Evolutionary conservation across 1,140 invertebrate species (phyloP), one percentile per base, ranked within the genome.

Genomic region (Cyclina sinensis): DNA sequence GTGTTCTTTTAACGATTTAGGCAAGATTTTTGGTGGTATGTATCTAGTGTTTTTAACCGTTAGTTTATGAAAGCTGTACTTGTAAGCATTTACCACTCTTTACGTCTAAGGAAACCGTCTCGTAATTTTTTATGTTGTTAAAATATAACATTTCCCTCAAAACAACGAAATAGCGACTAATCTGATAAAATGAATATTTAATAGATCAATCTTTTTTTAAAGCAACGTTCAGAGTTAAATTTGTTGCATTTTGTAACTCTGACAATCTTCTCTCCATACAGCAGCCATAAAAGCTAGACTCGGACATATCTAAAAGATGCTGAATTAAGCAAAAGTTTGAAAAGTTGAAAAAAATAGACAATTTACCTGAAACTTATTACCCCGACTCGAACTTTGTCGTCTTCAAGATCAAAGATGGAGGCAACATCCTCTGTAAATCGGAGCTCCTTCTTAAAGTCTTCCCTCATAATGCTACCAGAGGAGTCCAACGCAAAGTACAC

Each of bases 401-500:
- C 37, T 0, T 70, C 88, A 2, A 92, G 82, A 30, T 91, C 86
- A 83, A 94, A 92, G 24, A 83, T 90, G 57, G 35, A 39, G 16
- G 90, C 84, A 18, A 94, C 90, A 30, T 91, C 85, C n/a, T 91
- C 86, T 5, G 93, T 80, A 79, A 94, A 94, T 3, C 51, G 78
- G 14, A 90, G 62, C 46, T 93, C 90, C 46, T 88, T 73, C 18
- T 87, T 24, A 70, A 91, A 94, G 37, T 94, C 90, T 5, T 30
- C 37, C 21, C 80, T 82, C 80, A 85, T 91, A 57, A 94, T 92
- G 48, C 92, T 93, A 0, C 91, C 90, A 0, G 93, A 94, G 0
- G 90, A 74, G 82, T 94, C 93, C 43, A 94, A 70, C 0, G 92
- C 74, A 82, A 94, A 93, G 30, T 92, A 86, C 27, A 94, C 83